Conservation (phyloP, 2,888 invertebrate species). For the Pheosia gnoma region DNA sequence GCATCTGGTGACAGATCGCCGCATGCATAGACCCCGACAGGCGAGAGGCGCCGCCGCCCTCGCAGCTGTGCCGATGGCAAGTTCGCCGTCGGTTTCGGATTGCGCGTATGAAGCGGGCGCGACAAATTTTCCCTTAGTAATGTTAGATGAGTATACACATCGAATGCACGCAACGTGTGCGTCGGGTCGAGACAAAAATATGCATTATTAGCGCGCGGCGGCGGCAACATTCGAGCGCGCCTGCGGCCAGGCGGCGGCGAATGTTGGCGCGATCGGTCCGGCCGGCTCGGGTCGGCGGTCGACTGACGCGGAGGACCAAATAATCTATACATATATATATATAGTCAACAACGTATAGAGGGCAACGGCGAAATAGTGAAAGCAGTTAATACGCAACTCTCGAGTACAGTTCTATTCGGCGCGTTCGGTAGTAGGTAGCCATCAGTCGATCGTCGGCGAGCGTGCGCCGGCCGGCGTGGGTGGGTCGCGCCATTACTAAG, state of each 20-base stretch:
- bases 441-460: slow-evolving; percentile 10
- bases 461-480: slow-evolving; percentile 31
- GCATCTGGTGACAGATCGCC: neutral
- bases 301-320: slow-evolving; percentile 14
- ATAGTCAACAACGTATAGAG: neutral
- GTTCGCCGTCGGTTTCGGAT: slow-evolving; percentile 58
- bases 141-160: slow-evolving; percentile 57
- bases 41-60: neutral
- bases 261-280: neutral
- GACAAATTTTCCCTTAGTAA: slow-evolving; percentile 82
- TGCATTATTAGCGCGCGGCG: slow-evolving; percentile 68
- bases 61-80: neutral
- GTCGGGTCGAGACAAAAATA: slow-evolving; percentile 72
- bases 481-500: slow-evolving; percentile 73
- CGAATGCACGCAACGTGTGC: slow-evolving; percentile 38
- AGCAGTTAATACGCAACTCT: neutral
- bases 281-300: slow-evolving; percentile 12
- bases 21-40: slow-evolving; percentile 1
- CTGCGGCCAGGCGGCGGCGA: slow-evolving; percentile 19
- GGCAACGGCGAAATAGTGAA: neutral
- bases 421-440: neutral
- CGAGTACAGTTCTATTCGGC: neutral
- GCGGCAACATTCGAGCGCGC: slow-evolving; percentile 24
- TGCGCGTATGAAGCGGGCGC: slow-evolving; percentile 61
- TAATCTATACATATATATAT: too few species aligned